Conservation (phyloP, 2,113 vertebrate genomes). For the Prochilodus magdalenae region DNA sequence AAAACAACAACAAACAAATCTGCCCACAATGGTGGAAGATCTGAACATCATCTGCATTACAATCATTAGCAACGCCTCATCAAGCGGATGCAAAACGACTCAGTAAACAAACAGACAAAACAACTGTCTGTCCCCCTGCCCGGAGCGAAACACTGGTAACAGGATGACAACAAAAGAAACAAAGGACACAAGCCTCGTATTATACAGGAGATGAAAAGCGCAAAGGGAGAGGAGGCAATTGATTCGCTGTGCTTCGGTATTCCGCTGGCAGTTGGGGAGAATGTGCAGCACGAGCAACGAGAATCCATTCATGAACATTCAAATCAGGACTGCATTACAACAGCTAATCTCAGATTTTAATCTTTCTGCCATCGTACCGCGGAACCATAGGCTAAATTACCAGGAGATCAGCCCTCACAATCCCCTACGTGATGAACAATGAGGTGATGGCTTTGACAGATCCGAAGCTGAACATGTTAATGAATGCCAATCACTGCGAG, state of each 20-base stretch:
- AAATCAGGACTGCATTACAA: conserved; percentile 6
- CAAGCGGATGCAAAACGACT: conserved; percentile 32
- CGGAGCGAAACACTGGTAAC: background rate
- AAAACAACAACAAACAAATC: background rate
- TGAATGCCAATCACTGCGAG: background rate
- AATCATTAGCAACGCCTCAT: conserved; percentile 21
- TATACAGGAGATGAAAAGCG: conserved; percentile 12
- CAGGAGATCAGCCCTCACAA: background rate
- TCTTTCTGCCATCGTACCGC: background rate
- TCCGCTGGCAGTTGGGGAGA: background rate
- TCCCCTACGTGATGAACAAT: background rate
- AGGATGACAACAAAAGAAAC: conserved; percentile 29
- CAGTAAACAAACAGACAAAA: conserved; percentile 23
- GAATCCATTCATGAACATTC: background rate
- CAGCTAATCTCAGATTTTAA: conserved; percentile 15
- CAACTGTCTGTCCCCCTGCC: background rate
- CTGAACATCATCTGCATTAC: background rate
- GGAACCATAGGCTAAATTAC: background rate
- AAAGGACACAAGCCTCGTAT: background rate
- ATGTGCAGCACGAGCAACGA: background rate
- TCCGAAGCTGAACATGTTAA: background rate
- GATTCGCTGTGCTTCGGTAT: conserved; percentile 16
- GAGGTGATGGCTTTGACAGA: background rate
- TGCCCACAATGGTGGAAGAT: background rate
- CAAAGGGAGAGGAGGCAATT: conserved; percentile 10